Evolutionary conservation across 2,888 invertebrate species (phyloP), one percentile per base, ranked within the genome.

Genomic region (Ariolimax columbianus): DNA sequence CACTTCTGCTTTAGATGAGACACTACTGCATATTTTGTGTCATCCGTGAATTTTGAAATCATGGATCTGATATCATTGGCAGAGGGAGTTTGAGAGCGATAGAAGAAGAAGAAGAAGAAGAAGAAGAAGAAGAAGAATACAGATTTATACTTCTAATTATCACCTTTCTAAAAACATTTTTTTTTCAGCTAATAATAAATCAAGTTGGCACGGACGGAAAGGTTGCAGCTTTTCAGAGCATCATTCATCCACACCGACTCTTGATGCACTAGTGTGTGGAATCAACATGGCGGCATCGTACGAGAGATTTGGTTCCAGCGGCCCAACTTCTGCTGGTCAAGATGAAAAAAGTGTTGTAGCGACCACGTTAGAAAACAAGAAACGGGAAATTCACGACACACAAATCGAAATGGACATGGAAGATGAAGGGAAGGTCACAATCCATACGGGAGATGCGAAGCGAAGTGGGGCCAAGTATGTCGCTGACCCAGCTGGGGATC

Each of bases 401-500:
- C 79, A 83, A 33, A 75, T 86, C 38, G 86, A 77, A 26, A 70
- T 77, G 59, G 87, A 81, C 23, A 78, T n/a, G n/a, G n/a, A 59
- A n/a, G 83, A 79, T 17, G 81, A 77, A 19, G 82, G 88, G 11
- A 79, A 68, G 7, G 85, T 90, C 14, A 88, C 85, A 26, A 87
- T 91, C 47, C 72, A 73, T 70, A 23, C 43, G 23, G 72, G 47
- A 19, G 51, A 77, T 19, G 36, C 9, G 19, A 30, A 23, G 6
- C 47, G n/a, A n/a, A 55, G 82, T 36, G 59, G 59, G 9, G 36
- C 68, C 40, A 81, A 83, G 38, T 90, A 90, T 80, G 88, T 90
- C 59, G 90, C 90, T 19, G 91, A 91, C 86, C 91, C 91, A 23
- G 87, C 89, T 11, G 87, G 87, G 30, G 85, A 86, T 30, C 88